Conservation (phyloP, 92 coral and sea anemone species). For the Ricordea florida region DNA sequence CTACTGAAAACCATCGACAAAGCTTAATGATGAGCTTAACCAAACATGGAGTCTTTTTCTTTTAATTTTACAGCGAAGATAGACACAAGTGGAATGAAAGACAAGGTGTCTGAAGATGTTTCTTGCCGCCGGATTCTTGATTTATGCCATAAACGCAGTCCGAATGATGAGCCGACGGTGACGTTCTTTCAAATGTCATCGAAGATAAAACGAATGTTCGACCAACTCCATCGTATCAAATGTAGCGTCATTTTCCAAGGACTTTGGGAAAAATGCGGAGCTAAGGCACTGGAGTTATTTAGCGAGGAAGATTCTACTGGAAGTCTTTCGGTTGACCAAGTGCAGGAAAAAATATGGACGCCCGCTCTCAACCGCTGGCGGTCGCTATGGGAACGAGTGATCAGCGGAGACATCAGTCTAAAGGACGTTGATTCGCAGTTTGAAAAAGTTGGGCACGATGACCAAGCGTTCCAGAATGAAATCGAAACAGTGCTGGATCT, state of each 20-base stretch:
- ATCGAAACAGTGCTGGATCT: constrained; percentile 9
- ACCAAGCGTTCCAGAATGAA: constrained; percentile 34
- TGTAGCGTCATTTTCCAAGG: constrained; percentile 52
- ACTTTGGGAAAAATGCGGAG: constrained; percentile 53
- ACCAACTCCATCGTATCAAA: constrained; percentile 12
- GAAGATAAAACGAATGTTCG: constrained; percentile 12
- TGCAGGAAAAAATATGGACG: constrained; percentile 52
- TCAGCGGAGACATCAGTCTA: constrained; percentile 37
- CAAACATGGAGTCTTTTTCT: neutral
- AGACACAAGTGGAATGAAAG: constrained; percentile 8
- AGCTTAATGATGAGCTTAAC: too few relatives aligned
- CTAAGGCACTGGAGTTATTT: constrained; percentile 1
- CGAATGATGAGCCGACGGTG: constrained; percentile 3
- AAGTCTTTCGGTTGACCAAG: constrained; percentile 27
- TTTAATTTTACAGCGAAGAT: constrained; percentile 9
- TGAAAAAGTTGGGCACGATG: neutral
- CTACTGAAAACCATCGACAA: too few relatives aligned
- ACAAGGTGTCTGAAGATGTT: constrained; percentile 4
- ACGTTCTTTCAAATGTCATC: constrained; percentile 45
- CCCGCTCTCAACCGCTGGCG: constrained; percentile 27
- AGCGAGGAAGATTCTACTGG: constrained; percentile 1
- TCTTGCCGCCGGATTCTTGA: constrained; percentile 14
- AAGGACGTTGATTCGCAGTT: constrained; percentile 53
- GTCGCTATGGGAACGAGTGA: neutral
- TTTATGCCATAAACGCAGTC: constrained; percentile 40